Conservation (phyloP, 2,888 invertebrate species). For the Tanytarsus gracilentus region DNA sequence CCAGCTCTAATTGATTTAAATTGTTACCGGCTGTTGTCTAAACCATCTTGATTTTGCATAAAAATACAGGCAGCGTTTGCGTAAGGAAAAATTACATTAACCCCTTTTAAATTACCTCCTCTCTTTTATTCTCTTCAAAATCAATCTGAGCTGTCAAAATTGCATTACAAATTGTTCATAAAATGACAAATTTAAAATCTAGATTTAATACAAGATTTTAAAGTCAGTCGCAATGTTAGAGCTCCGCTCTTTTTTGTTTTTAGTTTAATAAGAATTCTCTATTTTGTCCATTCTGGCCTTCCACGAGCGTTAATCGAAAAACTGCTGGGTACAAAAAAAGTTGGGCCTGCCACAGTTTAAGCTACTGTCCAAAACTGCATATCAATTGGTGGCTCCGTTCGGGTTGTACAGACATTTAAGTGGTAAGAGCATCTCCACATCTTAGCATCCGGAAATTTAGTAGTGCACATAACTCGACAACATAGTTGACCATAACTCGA, state of each 20-base stretch:
- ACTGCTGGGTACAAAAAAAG: no score
- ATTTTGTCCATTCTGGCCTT: no score
- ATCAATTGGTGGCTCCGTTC: no score
- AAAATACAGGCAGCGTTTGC: neutral
- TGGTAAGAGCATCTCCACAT: no score
- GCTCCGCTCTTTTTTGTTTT: neutral
- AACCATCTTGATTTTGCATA: neutral
- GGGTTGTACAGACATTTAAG: no score
- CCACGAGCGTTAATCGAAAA: no score
- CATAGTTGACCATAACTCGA: no score
- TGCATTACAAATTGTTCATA: slow-evolving; percentile 23
- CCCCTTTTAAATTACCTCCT: slow-evolving; percentile 5
- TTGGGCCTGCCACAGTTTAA: no score
- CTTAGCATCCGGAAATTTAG: no score
- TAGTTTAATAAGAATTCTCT: neutral
- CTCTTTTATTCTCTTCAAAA: no score
- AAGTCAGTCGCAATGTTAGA: neutral
- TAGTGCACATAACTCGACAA: no score
- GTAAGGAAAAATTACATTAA: slow-evolving; percentile 1
- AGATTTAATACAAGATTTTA: neutral
- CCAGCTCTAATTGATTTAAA: slow-evolving; percentile 13
- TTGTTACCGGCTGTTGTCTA: slow-evolving; percentile 13
- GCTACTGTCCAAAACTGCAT: no score
- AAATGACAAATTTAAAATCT: neutral
- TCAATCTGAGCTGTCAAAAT: slow-evolving; percentile 26